Evolutionary conservation across 2,113 vertebrate genomes (phyloP), one percentile per base, ranked within the genome.

Genomic region (Leptocoma aspasia): DNA sequence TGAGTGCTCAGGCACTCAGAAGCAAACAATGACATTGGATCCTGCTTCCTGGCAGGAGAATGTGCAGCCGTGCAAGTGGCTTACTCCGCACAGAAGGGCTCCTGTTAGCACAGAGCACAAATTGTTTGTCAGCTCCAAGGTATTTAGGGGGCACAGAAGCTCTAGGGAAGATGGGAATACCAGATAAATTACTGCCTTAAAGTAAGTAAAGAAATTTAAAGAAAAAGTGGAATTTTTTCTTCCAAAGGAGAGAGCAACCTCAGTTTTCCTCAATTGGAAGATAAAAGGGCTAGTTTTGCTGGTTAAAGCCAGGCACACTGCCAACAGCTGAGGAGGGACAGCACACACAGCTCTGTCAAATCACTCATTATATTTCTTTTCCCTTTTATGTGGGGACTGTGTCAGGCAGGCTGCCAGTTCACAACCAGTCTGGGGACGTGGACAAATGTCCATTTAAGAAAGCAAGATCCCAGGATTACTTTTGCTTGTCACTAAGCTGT

Each of bases 11-110:
- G 35, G 60, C 54, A 41, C 39, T 35, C 1, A 0, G 60, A 1
- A 75, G 37, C 54, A 64, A 64, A 35, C 13, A 26, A 61, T 10
- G 87, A 66, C 65, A 50, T 0, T 22, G 61, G 71, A 82, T 54
- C 24, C 41, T 52, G 44, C 56, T 49, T 80, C 42, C 44, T 20
- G 61, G 76, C 69, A 84, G 69, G 49, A 88, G 42, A 68, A 54
- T 0, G 2, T 24, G 30, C 42, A 66, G 3, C 57, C 2, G 0
- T 9, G 41, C 52, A 44, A 9, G 26, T 2, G 39, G 19, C n/a
- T 28, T 10, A 10, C 22, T 49, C 27, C 19, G 75, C 57, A 9
- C 13, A 41, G 45, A 37, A 60, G 35, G 2, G 26, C 60, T 53
- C 5, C 68, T 30, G 22, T 27, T 31, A 41, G 60, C 60, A 21